Percentiles rank a stretch among this genome's conserved stretches.
phyloP scores from a whole-genome alignment of 2,888 invertebrate species.

The Macrostomum cliftonense region DNA sequence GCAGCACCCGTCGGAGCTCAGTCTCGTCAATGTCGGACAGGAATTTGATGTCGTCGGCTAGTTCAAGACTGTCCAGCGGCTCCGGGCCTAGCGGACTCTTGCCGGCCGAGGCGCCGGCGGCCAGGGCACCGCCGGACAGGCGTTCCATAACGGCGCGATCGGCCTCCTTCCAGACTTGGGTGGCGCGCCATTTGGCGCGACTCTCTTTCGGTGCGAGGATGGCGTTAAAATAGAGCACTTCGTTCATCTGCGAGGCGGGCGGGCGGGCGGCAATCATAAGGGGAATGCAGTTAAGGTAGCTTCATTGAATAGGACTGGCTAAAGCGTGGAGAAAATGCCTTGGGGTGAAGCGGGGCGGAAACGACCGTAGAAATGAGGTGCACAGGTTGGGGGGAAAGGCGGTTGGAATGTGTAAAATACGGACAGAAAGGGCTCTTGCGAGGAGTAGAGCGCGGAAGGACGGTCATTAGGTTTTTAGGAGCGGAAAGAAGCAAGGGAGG shows the following conservation, averaged over 20 bases:
- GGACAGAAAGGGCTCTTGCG: too few species aligned
- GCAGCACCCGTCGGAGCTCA: conserved; percentile 4
- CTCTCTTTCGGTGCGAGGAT: conserved; percentile 35
- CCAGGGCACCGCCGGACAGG: not conserved
- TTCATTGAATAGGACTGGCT: too few species aligned
- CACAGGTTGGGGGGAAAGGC: too few species aligned
- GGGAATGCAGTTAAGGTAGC: too few species aligned
- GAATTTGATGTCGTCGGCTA: conserved; percentile 8
- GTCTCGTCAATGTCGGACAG: conserved; percentile 4
- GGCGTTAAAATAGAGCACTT: conserved; percentile 34
- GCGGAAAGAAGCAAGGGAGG: too few species aligned
- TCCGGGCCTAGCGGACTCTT: not conserved
- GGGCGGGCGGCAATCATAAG: too few species aligned
- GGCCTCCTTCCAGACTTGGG: conserved; percentile 27
- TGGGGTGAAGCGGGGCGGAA: too few species aligned
- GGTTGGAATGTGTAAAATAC: too few species aligned
- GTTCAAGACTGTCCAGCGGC: not conserved
- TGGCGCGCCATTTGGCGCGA: conserved; percentile 34
- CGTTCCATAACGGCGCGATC: not conserved
- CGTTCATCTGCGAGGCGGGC: conserved; percentile 27
- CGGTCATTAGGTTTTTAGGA: too few species aligned
- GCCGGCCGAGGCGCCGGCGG: not conserved
- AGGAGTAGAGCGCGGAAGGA: too few species aligned
- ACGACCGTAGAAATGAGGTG: too few species aligned
- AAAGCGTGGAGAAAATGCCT: too few species aligned